Evolutionary conservation across 2,888 invertebrate species (phyloP), one percentile per base, ranked within the genome.

Genomic region (Lypha dubia): DNA sequence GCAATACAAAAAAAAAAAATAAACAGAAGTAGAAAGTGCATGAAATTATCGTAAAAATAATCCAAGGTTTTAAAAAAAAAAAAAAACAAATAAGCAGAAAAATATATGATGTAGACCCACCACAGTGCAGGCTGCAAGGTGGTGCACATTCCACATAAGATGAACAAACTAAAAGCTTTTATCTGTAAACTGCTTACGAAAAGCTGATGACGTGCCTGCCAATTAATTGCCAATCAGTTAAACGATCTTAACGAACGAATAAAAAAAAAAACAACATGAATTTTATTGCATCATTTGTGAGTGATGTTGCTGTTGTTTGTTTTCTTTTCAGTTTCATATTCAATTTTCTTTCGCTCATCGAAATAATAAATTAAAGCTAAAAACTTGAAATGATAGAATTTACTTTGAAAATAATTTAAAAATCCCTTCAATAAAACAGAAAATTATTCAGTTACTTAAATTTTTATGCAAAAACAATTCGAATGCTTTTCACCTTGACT

Each of bases 241-340:
- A 92, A 93, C 88, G 95, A 95, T 1, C 95, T 95, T 20, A 94
- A 95, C 24, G 93, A 93, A 0, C 95, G n/a, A n/a, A n/a, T n/a
- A n/a, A n/a, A n/a, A n/a, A n/a, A n/a, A n/a, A n/a, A 90, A n/a
- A 93, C 92, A 5, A 93, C 93, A 88, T 93, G 90, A 7, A 81
- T 53, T 63, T 24, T 62, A 49, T 53, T 62, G 62, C 75, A 62
- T 38, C 75, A 51, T 62, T 20, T 62, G 17, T 15, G 76, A 41
- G n/a, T n/a, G n/a, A n/a, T n/a, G n/a, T n/a, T 11, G n/a, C 38
- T 38, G 44, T 9, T 20, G 56, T 60, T 79, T 6, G n/a, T 51
- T 84, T 1, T 20, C 4, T 56, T 56, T 56, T n/a, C 2, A 4
- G 56, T 56, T n/a, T n/a, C 8, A 8, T 15, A 60, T 20, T 60